phyloP scores from a whole-genome alignment of 2,797 vertebrate genomes.

The Siniperca undulata region DNA sequence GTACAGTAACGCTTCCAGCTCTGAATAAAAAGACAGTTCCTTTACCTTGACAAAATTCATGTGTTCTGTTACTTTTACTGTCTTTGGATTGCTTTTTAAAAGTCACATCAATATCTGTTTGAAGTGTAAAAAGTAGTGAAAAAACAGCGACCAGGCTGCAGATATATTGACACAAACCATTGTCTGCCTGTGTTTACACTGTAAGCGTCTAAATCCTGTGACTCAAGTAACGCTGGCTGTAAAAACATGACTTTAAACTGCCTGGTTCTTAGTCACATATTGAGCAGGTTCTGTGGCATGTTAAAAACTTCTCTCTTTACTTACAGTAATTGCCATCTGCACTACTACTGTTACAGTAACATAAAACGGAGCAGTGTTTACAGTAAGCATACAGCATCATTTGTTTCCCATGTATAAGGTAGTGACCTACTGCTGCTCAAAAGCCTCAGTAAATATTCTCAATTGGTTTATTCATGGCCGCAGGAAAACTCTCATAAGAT shows the following conservation, averaged over 20 bases:
- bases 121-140: neutral
- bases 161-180: neutral
- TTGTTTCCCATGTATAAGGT: neutral
- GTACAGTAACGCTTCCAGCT: neutral
- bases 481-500: neutral
- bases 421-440: neutral
- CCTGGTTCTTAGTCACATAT: neutral
- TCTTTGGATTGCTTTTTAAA: neutral
- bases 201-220: neutral
- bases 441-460: neutral
- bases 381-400: neutral
- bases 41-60: neutral
- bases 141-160: neutral
- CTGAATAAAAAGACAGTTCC: neutral
- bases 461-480: neutral
- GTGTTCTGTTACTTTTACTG: neutral
- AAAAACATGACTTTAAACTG: neutral
- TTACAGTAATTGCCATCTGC: neutral
- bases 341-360: neutral
- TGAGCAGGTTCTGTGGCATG: neutral
- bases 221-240: neutral
- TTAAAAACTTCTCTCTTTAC: neutral
- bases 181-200: neutral
- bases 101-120: neutral
- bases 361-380: neutral